These are phyloP conservation scores for Alethe castanea DNA, from an alignment of 2,113 vertebrate species.

Conservation along the genomic window DNA sequence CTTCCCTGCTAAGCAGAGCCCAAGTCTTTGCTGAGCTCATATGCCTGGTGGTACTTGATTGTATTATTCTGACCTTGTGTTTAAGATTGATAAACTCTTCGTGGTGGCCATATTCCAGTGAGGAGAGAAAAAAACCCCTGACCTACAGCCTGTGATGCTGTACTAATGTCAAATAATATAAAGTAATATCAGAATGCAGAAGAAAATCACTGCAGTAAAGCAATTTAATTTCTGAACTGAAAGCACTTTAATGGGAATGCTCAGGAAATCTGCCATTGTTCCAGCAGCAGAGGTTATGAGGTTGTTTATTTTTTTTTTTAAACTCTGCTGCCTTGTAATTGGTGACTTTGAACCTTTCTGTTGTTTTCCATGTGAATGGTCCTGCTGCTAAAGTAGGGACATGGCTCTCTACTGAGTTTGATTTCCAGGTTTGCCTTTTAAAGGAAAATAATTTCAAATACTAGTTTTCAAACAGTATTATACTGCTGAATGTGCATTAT, in stretches of 20 bases:
- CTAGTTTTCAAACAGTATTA: constrained; percentile 8
- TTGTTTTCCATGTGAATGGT: neutral
- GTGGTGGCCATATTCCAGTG: neutral
- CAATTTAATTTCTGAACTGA: constrained; percentile 56
- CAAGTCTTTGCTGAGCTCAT: neutral
- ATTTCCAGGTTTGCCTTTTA: constrained; percentile 16
- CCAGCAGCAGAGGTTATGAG: constrained; percentile 34
- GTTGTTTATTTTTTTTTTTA: neutral
- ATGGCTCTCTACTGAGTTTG: neutral
- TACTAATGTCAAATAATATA: constrained; percentile 50
- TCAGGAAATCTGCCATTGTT: neutral
- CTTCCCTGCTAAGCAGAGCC: constrained; percentile 13
- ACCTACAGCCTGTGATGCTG: neutral
- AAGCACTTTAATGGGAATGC: constrained; percentile 7
- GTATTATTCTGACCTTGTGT: constrained; percentile 36
- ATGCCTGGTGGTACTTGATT: neutral
- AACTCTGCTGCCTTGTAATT: constrained; percentile 18
- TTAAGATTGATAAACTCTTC: constrained; percentile 5
- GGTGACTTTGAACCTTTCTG: constrained; percentile 46
- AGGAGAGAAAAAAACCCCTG: neutral
- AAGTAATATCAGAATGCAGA: constrained; percentile 41
- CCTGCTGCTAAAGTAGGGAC: constrained; percentile 12
- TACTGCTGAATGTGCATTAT: constrained; percentile 30
- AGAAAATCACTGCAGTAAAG: constrained; percentile 50
- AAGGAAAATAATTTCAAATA: constrained; percentile 38